These are phyloP conservation scores for Ophioninae sp. DNA, from an alignment of 2,888 invertebrate species.

Conservation along the genomic window DNA sequence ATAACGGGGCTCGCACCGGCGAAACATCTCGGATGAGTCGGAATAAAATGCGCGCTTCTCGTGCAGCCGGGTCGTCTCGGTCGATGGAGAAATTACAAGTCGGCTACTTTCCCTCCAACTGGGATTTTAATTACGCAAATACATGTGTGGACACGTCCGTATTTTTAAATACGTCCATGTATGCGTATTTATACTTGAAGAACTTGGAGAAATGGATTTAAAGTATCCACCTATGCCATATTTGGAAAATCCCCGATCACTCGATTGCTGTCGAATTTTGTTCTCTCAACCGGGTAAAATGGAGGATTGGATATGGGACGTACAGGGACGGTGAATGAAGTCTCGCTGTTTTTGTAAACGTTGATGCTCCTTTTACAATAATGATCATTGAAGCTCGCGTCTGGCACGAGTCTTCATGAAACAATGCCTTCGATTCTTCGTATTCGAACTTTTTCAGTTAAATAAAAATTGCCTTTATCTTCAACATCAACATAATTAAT, in stretches of 20 bases:
- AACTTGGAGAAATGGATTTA: neutral
- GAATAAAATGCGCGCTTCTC: neutral
- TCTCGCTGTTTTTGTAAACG: no score
- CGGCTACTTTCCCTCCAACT: constrained; percentile 59
- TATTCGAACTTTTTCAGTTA: no score
- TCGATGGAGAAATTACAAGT: constrained; percentile 58
- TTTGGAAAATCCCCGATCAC: neutral
- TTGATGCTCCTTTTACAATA: no score
- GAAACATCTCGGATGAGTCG: constrained; percentile 25
- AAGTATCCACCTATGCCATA: neutral
- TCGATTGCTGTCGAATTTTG: neutral
- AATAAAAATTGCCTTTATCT: no score
- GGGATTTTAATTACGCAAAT: constrained; percentile 21
- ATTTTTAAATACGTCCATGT: neutral
- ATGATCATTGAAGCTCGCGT: no score
- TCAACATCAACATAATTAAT: no score
- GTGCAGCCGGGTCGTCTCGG: constrained; percentile 39
- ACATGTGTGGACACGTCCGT: neutral
- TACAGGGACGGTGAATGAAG: no score
- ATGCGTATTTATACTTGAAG: neutral
- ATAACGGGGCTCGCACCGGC: constrained; percentile 28
- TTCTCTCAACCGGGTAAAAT: no score
- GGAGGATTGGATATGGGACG: no score
- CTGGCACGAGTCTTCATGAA: no score
- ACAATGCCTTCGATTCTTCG: no score